These are phyloP conservation scores for Anthrax anthrax DNA, from an alignment of 2,888 invertebrate genomes.

Conservation along the genomic window DNA sequence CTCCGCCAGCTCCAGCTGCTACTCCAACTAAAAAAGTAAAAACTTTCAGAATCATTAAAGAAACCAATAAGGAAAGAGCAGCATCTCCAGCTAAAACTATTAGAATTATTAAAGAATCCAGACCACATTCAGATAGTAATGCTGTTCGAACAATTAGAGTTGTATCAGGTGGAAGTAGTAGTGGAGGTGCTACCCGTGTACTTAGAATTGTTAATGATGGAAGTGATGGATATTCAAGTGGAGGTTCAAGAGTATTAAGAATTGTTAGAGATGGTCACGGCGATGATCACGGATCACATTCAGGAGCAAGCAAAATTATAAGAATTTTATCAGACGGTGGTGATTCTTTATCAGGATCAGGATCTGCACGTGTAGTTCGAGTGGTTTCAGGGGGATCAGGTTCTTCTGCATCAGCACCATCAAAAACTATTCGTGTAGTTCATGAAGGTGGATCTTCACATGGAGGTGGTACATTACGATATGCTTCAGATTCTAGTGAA, in stretches of 20 bases:
- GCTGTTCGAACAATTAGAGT: background rate
- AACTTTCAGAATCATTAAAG: background rate
- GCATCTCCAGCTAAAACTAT: background rate
- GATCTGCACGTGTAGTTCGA: background rate
- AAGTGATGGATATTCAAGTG: background rate
- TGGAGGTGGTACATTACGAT: background rate
- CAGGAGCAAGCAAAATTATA: background rate
- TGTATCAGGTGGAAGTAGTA: background rate
- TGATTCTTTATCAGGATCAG: background rate
- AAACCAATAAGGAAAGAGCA: background rate
- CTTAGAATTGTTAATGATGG: background rate
- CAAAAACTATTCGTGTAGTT: background rate
- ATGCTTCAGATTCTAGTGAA: background rate
- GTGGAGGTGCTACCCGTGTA: background rate
- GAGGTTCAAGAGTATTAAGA: background rate
- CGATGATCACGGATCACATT: background rate
- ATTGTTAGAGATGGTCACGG: background rate
- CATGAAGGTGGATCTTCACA: background rate
- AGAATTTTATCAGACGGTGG: background rate
- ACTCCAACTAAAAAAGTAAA: background rate
- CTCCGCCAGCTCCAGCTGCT: background rate
- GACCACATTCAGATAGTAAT: background rate
- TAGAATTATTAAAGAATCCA: conserved; percentile 1
- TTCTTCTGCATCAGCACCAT: background rate
- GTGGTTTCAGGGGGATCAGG: background rate